Evolutionary conservation across 2,888 invertebrate species (phyloP).

Genomic region (Acholoe squamosa): DNA sequence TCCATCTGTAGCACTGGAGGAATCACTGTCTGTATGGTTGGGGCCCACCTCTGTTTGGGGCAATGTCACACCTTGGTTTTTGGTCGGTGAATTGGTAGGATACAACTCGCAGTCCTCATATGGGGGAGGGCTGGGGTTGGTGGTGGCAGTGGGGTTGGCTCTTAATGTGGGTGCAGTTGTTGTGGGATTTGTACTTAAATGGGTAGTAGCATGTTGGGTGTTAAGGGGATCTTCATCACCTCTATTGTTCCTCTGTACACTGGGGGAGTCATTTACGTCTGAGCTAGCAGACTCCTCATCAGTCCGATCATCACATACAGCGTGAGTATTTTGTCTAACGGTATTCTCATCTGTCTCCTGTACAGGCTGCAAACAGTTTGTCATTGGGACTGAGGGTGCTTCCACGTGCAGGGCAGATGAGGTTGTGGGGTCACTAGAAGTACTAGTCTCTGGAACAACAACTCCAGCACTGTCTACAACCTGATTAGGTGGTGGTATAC

Average conservation of each 20-base stretch:
- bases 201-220: background rate
- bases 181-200: background rate
- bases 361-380: background rate
- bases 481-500: background rate
- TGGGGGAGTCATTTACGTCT: background rate
- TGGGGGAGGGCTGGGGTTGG: slow-evolving; percentile 50
- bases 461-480: background rate
- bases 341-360: background rate
- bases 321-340: slow-evolving; percentile 42
- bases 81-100: background rate
- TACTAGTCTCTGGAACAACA: background rate
- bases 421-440: background rate
- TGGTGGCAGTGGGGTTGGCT: background rate
- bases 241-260: background rate
- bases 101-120: background rate
- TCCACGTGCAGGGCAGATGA: background rate
- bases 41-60: background rate
- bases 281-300: background rate
- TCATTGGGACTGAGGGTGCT: background rate
- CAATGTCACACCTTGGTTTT: slow-evolving; percentile 5
- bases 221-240: slow-evolving; percentile 1
- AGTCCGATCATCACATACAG: slow-evolving; percentile 17
- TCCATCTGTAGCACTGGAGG: background rate
- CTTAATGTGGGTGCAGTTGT: background rate
- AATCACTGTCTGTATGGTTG: background rate